Base-by-base conservation (phyloP, 2,888 invertebrate genomes). In the Nephrotoma flavescens region DNA sequence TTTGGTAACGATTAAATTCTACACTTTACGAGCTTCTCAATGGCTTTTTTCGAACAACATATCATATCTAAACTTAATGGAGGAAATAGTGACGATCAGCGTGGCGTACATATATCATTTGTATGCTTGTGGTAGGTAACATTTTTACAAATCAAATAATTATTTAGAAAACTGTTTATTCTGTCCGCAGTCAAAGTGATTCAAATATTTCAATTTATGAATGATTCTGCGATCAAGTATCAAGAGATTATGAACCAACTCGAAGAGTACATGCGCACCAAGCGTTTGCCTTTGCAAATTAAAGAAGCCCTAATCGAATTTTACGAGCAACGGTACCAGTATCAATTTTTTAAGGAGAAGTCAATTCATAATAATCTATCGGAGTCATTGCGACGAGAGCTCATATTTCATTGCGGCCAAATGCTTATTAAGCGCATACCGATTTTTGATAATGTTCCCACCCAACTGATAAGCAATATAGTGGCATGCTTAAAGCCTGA, bases 301-400 rank as follows among this genome's bases (percentile, higher is more conserved):
- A 92, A 92, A 89, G 90, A 91, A 41, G 92, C 93, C 12, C 91
- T 94, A 15, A 90, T 92, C 9, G 91, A 91, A 2, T 94, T 93
- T 89, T 94, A 94, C 89, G 92, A 93, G 87, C 93, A 94, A 89
- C 92, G 92, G 87, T 94, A 93, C 89, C 93, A 93, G 88, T 93
- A 93, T 88, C 91, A 91, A 87, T 94, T 93, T 89, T 94, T 93
- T 89, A 92, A 93, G 88, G 94, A 94, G 88, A 91, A 92, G 5
- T 91, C 92, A 57, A 93, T 94, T 85, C 90, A 93, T 9, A 89
- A 90, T 1, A 93, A 93, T 4, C 90, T 94, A 9, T 94, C 94
- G 45, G 93, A 11, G 71, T 41, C 42, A 41, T 19, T 84, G 9
- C 42, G 45, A 15, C 42, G 19, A 2, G 45, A 85, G 9, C 7